Base-by-base conservation (phyloP, 2,113 vertebrate genomes). In the Apodemus sylvaticus region DNA sequence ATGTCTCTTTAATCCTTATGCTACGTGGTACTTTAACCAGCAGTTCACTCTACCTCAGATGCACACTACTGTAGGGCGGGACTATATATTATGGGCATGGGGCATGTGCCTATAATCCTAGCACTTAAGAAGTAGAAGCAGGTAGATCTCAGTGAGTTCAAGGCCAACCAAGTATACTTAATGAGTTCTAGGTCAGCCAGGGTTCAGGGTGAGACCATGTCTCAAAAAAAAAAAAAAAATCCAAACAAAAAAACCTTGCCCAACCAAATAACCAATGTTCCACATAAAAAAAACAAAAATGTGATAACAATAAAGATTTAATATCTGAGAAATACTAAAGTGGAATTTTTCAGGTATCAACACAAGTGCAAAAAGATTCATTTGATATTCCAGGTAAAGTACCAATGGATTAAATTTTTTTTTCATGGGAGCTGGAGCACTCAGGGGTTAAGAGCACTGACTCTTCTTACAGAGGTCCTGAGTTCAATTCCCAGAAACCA, bases 271-370 rank as follows among this genome's bases (percentile, higher is more conserved):
- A 39, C 55, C 36, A 79, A 36, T 19, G 34, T 31, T 0, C 48
- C 45, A 16, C 22, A 60, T 60, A 82, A 60, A 24, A 19, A 60
- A 82, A 82, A 60, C 55, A 11, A 64, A 91, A 95, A 86, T 60
- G 87, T 3, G 66, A 1, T 79, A 82, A 82, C 34, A 94, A 94
- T 66, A 31, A 95, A 93, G 73, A 82, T 36, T 77, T 53, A 94
- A 89, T 14, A 91, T 64, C 55, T 86, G 71, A 82, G 82, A 66
- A 51, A 29, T 36, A 19, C 8, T 22, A 19, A 86, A 53, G 42
- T 79, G 81, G 0, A 81, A 68, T 93, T 83, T 93, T 93, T 39
- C 77, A 92, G 68, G 71, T 53, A 88, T 55, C 4, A 66, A 82
- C 29, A 29, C 4, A 76, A 51, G 60, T 8, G 14, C 62, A 93